Evolutionary conservation across 2,888 invertebrate genomes (phyloP), one percentile per base, ranked within the genome.

Genomic region (Pandemis heparana): DNA sequence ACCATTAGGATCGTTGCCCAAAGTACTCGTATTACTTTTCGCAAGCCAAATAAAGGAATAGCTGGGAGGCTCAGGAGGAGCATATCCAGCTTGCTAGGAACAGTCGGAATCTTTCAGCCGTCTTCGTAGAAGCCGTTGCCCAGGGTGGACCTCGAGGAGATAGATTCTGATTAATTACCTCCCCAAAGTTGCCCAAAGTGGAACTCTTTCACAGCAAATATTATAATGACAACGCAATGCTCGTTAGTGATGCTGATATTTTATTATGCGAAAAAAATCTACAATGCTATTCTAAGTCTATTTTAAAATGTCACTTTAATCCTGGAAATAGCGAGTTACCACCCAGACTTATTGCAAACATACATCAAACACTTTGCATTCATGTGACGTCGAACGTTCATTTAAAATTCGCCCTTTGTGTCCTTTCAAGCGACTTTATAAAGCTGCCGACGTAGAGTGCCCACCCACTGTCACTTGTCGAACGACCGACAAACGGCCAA

Each of bases 391-490:
- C 70, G 46, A 48, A 69, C 70, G 69, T 65, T 67, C 74, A 74
- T 74, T 83, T 82, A 85, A 85, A 85, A 85, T 85, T 83, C 81
- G 82, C 84, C 84, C 83, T 85, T 86, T 85, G 80, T 83, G 82
- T 83, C 83, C 82, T 85, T 87, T 86, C 75, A 74, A 77, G 74
- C 65, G 67, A 74, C 74, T 78, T 75, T 85, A 85, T 86, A 86
- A 85, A 86, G 87, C 83, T 82, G 85, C 87, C 88, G 87, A 85
- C 87, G 77, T 81, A 77, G 83, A 87, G 84, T 86, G 88, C 84
- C 90, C 89, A 90, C 90, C 89, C 90, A 89, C 86, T 77, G 81
- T 78, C 85, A 83, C 86, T 87, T 83, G 83, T 82, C 80, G 77
- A 80, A 80, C 81, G 79, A 76, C 82, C 84, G 87, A 87, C 89